These are phyloP conservation scores for Cryptus armator DNA, from an alignment of 2,888 invertebrate species.

Conservation along the genomic window DNA sequence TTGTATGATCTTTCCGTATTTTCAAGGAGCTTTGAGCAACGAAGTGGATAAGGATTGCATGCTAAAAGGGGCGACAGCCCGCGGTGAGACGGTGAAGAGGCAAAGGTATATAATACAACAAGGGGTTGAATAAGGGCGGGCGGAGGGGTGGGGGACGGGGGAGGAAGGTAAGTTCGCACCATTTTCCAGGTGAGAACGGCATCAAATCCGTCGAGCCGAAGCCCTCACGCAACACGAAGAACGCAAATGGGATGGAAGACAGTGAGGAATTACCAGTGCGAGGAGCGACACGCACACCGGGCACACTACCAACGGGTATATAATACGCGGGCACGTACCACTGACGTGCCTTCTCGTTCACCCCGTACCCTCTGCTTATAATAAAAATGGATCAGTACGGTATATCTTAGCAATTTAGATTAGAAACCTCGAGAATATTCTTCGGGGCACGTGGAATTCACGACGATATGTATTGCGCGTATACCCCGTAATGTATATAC, in stretches of 20 bases:
- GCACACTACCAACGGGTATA: conserved; percentile 27
- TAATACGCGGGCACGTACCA: neutral
- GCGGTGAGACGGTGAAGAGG: conserved; percentile 48
- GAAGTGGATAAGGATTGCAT: conserved; percentile 65
- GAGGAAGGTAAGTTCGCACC: conserved; percentile 71
- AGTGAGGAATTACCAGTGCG: conserved; percentile 72
- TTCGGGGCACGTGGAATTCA: neutral
- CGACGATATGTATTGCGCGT: neutral
- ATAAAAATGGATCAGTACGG: conserved; percentile 50
- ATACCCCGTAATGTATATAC: neutral
- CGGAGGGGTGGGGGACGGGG: conserved; percentile 3
- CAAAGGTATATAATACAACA: conserved; percentile 8
- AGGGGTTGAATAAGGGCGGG: neutral
- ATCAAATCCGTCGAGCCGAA: conserved; percentile 69
- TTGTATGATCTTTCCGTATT: conserved; percentile 35
- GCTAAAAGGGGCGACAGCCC: conserved; percentile 44
- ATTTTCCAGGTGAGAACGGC: conserved; percentile 70
- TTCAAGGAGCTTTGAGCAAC: conserved; percentile 32
- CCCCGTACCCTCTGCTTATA: conserved; percentile 22
- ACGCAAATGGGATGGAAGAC: conserved; percentile 72
- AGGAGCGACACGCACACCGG: conserved; percentile 70
- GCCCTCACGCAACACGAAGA: conserved; percentile 68
- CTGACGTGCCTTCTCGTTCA: conserved; percentile 7
- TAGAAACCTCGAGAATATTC: conserved; percentile 9
- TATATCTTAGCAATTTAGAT: conserved; percentile 45